A percentile compares a stretch with the other conserved stretches of the same genome.
phyloP scores from a whole-genome alignment of 1,140 invertebrate species.

The Octopus sinensis region DNA sequence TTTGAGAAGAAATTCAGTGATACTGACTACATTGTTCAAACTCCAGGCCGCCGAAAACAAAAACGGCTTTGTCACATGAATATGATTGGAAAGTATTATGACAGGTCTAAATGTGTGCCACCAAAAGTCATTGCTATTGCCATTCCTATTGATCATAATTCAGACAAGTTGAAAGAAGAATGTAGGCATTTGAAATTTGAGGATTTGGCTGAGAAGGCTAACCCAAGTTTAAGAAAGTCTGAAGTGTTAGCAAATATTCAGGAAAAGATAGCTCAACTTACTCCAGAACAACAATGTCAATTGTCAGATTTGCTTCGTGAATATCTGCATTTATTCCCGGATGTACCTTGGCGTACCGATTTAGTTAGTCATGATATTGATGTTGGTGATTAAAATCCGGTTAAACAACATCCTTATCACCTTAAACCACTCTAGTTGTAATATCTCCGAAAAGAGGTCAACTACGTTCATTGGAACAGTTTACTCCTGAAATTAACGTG shows the following conservation, averaged over 20 bases:
- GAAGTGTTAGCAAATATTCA: not conserved
- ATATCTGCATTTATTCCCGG: not conserved
- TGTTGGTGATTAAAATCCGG: conserved; percentile 16
- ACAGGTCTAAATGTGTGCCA: not conserved
- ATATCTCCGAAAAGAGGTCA: conserved; percentile 48
- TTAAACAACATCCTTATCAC: conserved; percentile 31
- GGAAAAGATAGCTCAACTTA: not conserved
- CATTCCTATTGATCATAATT: not conserved
- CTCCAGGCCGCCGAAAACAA: conserved; percentile 22
- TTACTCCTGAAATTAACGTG: too few species aligned
- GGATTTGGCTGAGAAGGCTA: too few species aligned
- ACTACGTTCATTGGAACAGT: conserved; percentile 25
- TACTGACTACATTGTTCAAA: conserved; percentile 25
- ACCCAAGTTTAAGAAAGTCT: conserved; percentile 8
- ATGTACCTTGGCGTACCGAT: conserved; percentile 3
- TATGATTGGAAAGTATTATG: conserved; percentile 27
- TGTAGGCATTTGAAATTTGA: too few species aligned
- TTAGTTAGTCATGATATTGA: conserved; percentile 19
- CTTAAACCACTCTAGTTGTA: conserved; percentile 46
- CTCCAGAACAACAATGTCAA: not conserved
- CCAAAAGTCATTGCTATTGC: not conserved
- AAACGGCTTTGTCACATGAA: conserved; percentile 25
- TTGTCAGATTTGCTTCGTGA: too few species aligned
- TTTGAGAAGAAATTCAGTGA: conserved; percentile 18
- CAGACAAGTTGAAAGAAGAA: not conserved